A percentile compares a stretch with the other conserved stretches of the same genome.
Evolutionary conservation across 2,797 vertebrate species (phyloP).

Genomic region (Aldrovandia affinis): DNA sequence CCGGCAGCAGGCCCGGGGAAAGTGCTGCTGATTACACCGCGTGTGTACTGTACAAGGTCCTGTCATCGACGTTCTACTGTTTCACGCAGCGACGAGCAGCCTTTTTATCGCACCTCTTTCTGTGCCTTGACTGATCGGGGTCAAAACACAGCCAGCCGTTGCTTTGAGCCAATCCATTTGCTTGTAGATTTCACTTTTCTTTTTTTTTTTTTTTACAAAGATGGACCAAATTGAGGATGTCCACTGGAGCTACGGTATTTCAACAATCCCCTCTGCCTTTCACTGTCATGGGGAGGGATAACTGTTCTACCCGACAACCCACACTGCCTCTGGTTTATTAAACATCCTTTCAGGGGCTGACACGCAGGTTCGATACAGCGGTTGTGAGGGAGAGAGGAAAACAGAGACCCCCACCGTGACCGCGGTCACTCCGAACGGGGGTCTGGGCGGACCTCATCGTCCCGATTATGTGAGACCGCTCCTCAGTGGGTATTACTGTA

Average conservation of each 20-base stretch:
- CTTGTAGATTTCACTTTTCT: background rate
- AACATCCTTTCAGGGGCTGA: background rate
- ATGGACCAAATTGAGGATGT: background rate
- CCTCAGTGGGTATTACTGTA: slow-evolving; percentile 20
- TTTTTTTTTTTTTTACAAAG: background rate
- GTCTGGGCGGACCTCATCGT: background rate
- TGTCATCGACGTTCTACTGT: background rate
- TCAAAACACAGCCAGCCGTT: background rate
- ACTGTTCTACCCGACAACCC: background rate
- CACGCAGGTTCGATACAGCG: background rate
- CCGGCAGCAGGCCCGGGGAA: slow-evolving; percentile 40
- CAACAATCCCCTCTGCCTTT: background rate
- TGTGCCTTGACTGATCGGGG: too few relatives aligned
- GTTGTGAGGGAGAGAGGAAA: background rate
- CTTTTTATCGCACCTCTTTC: background rate
- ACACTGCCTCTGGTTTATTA: background rate
- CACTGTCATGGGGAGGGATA: background rate
- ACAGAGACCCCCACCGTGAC: background rate
- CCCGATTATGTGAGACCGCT: background rate
- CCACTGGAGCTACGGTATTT: background rate
- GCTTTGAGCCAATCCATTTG: too few relatives aligned
- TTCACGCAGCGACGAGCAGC: background rate
- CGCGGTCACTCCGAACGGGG: background rate
- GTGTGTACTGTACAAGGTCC: background rate
- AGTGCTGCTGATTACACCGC: background rate